Base-by-base conservation (phyloP, 2,888 invertebrate genomes). In the Morinoia aosen region DNA sequence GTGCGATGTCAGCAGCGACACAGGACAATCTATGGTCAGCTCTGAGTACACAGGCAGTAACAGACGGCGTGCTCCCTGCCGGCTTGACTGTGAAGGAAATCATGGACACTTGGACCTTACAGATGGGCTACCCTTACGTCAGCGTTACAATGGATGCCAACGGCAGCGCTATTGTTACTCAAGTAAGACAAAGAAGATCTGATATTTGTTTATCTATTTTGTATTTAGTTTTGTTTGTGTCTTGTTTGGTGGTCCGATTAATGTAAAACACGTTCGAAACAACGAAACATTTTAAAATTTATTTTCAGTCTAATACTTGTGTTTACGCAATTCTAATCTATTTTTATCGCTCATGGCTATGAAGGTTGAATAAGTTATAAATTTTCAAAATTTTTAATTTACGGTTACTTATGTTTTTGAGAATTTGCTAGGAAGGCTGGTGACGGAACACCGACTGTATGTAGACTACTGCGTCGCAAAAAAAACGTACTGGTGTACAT, bases 1-100 rank as follows among this genome's bases (percentile, higher is more conserved):
- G 76, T 76, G 3, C 8, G 76, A 76, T 76, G 76, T 76, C 76
- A 97, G 98, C 98, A 0, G 99, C 98, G 97, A 98, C 98, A 48
- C 98, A 98, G 7, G 98, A 98, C 96, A 98, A 99, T 97, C 98
- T 99, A 95, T 99, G 98, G 98, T 97, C 98, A 93, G 98, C 98
- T 0, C 97, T 99, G 93, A 98, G 98, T 88, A 97, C 98, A 95
- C 98, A 98, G 96, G 98, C 98, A 0, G 97, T 98, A 94, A 97
- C 97, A 91, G 98, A 98, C 97, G 97, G 97, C 0, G 98, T 98
- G 5, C 97, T 98, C 0, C 98, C 98, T 91, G 97, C 97, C 11
- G 97, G 97, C 25, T 97, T 98, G 94, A 98, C 98, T 96, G 98
- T 98, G 96, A 98, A 98, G 58, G 98, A 98, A 90, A 98, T 99